Base-by-base conservation (phyloP, 2,113 vertebrate species). In the Pteropus alecto region DNA sequence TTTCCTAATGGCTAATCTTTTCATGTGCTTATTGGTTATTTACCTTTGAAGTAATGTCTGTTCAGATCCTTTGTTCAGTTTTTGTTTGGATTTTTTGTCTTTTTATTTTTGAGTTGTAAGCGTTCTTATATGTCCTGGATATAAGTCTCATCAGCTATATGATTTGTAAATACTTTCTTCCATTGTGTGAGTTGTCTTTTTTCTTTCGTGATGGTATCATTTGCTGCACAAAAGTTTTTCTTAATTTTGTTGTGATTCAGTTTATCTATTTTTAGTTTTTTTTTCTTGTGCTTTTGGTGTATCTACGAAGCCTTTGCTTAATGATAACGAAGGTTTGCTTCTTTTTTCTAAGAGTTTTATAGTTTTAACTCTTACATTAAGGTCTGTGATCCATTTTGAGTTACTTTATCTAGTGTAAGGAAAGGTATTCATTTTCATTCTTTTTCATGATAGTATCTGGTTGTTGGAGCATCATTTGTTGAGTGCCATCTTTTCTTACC, bases 1-100 rank as follows among this genome's bases (percentile, higher is more conserved):
- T 90, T 90, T 71, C 28, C 60, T 85, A n/a, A 89, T 92, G 54
- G 30, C 73, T 67, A 63, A 71, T 67, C 48, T 96, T 97, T 92
- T 85, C 51, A 41, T 63, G 60, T 76, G 19, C 16, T 61, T 94
- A 56, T 85, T 68, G 8, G 65, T 81, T 26, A 56, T 71, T 95
- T 77, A 30, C 68, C 46, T 95, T 87, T 95, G 54, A 54, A 87
- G 70, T 60, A 82, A 48, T 74, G 61, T 70, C 16, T 90, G 0
- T 67, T 78, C 70, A 84, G 77, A 60, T 74, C 30, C 26, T 90
- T 90, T 90, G 35, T 43, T 43, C 15, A 65, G 28, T 93, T 82
- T 90, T 70, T 77, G 82, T 26, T 71, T 89, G 38, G 19, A 22
- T 88, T 91, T 2, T 84, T 71, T 82, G 10, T 28, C 21, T 83